Conservation (phyloP, 2,888 invertebrate genomes). For the Harmothoe impar region DNA sequence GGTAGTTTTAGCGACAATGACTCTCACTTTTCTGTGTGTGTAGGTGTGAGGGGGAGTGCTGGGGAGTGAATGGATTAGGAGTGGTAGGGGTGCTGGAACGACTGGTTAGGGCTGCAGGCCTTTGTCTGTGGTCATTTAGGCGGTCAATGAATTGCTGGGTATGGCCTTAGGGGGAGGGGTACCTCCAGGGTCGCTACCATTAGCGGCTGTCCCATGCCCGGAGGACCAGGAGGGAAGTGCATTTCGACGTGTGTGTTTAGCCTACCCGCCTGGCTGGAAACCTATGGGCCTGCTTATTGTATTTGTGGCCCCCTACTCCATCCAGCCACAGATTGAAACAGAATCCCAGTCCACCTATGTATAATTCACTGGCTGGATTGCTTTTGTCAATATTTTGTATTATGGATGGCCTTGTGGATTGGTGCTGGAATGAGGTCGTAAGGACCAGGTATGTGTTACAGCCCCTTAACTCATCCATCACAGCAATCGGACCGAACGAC, state of each 20-base stretch:
- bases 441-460: not conserved
- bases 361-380: not conserved
- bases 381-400: not conserved
- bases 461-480: not conserved
- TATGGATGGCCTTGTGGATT: not conserved
- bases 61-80: not conserved
- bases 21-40: too few relatives aligned
- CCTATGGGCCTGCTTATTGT: not conserved
- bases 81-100: not conserved
- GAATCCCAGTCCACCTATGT: not conserved
- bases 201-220: not conserved
- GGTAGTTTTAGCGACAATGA: too few relatives aligned
- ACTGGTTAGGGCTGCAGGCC: not conserved
- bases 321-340: not conserved
- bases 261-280: not conserved
- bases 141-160: not conserved
- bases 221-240: not conserved
- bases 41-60: not conserved
- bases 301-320: not conserved
- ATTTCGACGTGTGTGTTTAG: not conserved
- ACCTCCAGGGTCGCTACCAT: not conserved
- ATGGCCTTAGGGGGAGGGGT: not conserved
- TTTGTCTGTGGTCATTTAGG: constrained; percentile 35
- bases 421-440: not conserved
- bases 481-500: not conserved